Percentiles rank a stretch among this genome's conserved stretches.
Conservation (phyloP, 2,113 vertebrate genomes). For the Xerus inauris region DNA sequence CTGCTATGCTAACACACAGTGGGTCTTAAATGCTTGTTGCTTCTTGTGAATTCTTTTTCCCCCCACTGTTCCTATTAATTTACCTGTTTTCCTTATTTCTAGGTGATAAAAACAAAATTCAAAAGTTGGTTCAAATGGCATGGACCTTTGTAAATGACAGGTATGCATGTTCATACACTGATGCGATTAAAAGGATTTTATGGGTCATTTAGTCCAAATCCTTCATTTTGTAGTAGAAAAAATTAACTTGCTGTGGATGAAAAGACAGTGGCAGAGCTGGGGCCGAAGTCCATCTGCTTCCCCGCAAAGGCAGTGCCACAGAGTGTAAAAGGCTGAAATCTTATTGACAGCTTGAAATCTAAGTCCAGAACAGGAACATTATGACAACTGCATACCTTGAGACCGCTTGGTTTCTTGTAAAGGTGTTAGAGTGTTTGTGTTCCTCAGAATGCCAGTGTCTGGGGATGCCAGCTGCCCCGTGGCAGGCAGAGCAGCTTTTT, state of each 20-base stretch:
- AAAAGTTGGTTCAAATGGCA: slow-evolving; percentile 98
- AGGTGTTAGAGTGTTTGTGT: neutral
- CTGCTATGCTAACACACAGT: neutral
- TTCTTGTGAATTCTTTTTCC: neutral
- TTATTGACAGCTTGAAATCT: neutral
- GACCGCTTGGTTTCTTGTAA: neutral
- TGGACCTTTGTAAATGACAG: slow-evolving; percentile 99
- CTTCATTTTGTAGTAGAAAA: neutral
- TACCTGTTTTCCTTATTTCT: neutral
- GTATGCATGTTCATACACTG: slow-evolving; percentile 9
- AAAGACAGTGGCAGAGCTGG: neutral
- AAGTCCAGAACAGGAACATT: neutral
- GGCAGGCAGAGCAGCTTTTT: neutral
- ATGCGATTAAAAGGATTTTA: neutral
- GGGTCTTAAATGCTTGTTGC: neutral
- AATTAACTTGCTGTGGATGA: neutral
- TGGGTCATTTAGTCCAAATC: neutral
- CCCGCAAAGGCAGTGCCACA: neutral
- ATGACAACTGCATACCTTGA: neutral
- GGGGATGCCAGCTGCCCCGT: no score
- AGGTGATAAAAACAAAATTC: slow-evolving; percentile 99
- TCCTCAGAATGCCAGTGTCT: no score
- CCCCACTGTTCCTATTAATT: neutral
- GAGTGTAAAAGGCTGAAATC: slow-evolving; percentile 17
- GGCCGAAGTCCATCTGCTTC: neutral